Base-by-base conservation (phyloP, 2,888 invertebrate species). In the Chelonus formosanus region DNA sequence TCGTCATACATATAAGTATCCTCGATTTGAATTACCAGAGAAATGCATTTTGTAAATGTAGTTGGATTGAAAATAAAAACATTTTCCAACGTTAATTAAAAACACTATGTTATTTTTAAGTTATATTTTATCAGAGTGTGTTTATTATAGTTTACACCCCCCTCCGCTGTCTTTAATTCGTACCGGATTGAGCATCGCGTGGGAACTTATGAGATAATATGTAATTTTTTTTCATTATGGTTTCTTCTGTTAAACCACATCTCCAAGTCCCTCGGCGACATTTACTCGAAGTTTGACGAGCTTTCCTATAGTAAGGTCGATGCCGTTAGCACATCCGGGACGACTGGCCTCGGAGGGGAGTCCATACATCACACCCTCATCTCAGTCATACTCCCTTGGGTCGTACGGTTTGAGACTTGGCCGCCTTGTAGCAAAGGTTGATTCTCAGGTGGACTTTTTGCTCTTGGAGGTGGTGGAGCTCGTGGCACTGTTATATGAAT, bases 321-420 rank as follows among this genome's bases (percentile, higher is more conserved):
- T 69, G 82, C 80, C 69, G 83, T 82, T 50, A 80, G 75, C 70
- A 82, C 81, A 71, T 82, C 82, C 70, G 80, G 79, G 71, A 80
- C 79, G 73, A 79, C 79, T 68, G 80, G 79, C 67, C 81, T 78
- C 75, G 82, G 81, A 79, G 81, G 81, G 78, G 80, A 77, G 78
- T 82, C 81, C 76, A 78, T 78, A 76, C 80, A 92, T 94, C 94
- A 94, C 90, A 94, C 94, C 85, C 94, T 88, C 94, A 94, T 94
- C 86, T 94, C 94, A 84, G 92, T 93, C 86, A 94, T 93, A 70
- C 93, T 92, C 73, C 93, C 93, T 83, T 93, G 92, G 59, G 92
- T 92, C 83, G 92, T 89, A 82, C 88, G 87, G 79, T 89, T 87
- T 68, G 86, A 86, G 67, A 88, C 87, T 66, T 85, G 85, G 45